Evolutionary conservation across 2,797 vertebrate genomes (phyloP).

Genomic region (Danio albolineatus): DNA sequence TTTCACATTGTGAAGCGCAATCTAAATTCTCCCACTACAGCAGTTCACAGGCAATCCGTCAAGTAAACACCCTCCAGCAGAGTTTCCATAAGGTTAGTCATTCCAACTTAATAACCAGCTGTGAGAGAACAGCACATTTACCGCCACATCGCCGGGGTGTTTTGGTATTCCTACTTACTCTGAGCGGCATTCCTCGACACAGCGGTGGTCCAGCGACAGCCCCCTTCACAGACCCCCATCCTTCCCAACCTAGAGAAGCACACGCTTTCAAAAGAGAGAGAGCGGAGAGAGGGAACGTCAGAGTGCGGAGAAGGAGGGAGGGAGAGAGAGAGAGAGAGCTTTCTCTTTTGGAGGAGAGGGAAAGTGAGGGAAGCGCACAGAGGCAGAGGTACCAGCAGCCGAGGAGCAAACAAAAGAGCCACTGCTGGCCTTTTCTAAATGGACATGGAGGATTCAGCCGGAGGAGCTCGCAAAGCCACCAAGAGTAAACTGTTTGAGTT

Average conservation of each 20-base stretch:
- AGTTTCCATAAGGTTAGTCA: neutral
- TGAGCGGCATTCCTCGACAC: constrained; percentile 62
- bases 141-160: neutral
- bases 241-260: constrained; percentile 50
- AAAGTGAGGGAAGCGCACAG: constrained; percentile 50
- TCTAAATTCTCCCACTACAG: neutral
- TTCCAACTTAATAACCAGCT: constrained; percentile 21
- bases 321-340: constrained; percentile 75
- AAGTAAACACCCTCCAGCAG: neutral
- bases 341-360: constrained; percentile 64
- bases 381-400: constrained; percentile 53
- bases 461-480: constrained; percentile 89
- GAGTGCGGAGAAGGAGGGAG: constrained; percentile 80
- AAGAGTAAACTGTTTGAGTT: constrained; percentile 96
- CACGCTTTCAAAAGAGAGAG: constrained; percentile 67
- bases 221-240: constrained; percentile 69
- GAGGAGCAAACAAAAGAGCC: constrained; percentile 58
- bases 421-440: constrained; percentile 63
- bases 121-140: constrained; percentile 7
- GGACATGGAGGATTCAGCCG: constrained; percentile 87
- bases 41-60: neutral
- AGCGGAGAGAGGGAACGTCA: constrained; percentile 61
- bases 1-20: neutral
- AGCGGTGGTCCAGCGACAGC: constrained; percentile 81
- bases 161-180: constrained; percentile 2